phyloP scores from a whole-genome alignment of 2,888 invertebrate genomes.

The Listrodromus nycthemerus region DNA sequence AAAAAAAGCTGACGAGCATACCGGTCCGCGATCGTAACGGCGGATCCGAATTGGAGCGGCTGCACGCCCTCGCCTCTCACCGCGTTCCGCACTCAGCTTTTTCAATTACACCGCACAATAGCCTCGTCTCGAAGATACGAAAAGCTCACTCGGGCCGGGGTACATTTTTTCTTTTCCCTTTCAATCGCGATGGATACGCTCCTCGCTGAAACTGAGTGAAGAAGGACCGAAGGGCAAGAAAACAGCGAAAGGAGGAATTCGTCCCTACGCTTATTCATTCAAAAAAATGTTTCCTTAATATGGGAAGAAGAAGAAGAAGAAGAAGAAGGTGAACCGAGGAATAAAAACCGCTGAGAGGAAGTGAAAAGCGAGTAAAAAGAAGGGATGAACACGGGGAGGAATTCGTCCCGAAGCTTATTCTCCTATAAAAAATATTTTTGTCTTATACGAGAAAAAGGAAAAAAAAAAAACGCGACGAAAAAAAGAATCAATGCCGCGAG shows the following conservation, averaged over 20 bases:
- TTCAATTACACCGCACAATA: slow-evolving; percentile 79
- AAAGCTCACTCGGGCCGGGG: neutral
- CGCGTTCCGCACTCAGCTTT: slow-evolving; percentile 68
- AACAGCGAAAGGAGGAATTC: slow-evolving; percentile 17
- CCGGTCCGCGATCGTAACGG: slow-evolving; percentile 1
- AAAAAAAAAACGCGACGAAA: neutral
- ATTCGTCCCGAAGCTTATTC: too few species aligned
- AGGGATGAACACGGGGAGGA: slow-evolving; percentile 66
- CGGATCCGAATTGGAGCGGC: neutral
- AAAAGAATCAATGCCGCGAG: slow-evolving; percentile 66
- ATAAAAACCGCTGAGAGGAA: neutral
- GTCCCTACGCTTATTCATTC: neutral
- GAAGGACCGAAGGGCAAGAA: neutral
- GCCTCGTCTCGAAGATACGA: slow-evolving; percentile 49
- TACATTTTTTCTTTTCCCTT: slow-evolving; percentile 20
- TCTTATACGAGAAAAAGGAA: too few species aligned
- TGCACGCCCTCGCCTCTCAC: slow-evolving; percentile 1
- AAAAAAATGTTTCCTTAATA: neutral
- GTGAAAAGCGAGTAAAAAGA: neutral
- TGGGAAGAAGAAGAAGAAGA: neutral
- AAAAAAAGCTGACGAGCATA: slow-evolving; percentile 24
- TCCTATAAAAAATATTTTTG: too few species aligned
- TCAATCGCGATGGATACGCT: slow-evolving; percentile 9
- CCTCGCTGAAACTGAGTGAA: neutral
- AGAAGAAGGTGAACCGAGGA: neutral